Percentiles rank a stretch among this genome's conserved stretches.
These are phyloP conservation scores for Trisateles emortualis DNA, from an alignment of 2,888 invertebrate genomes.

Conservation along the genomic window DNA sequence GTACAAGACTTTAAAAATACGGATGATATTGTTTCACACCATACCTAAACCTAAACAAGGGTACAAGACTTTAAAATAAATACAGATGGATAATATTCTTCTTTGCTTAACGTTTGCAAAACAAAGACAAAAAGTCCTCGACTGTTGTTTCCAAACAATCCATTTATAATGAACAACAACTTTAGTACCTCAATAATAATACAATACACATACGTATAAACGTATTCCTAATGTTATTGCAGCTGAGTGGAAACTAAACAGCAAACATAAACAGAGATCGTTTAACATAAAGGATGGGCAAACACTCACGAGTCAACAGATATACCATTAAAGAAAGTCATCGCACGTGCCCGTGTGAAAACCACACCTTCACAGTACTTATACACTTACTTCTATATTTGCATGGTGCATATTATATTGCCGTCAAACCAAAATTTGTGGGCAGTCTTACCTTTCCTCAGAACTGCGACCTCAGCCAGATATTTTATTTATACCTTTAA, in stretches of 20 bases:
- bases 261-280: conserved; percentile 53
- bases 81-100: too few species aligned
- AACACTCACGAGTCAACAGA: conserved; percentile 60
- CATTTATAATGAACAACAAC: neutral
- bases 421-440: too few species aligned
- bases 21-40: too few species aligned
- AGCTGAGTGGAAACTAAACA: conserved; percentile 36
- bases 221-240: conserved; percentile 17
- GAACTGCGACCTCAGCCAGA: too few species aligned
- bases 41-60: too few species aligned
- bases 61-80: too few species aligned
- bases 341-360: conserved; percentile 1
- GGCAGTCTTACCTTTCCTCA: too few species aligned
- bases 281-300: conserved; percentile 50
- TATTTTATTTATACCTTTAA: too few species aligned
- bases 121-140: neutral
- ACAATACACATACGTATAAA: neutral
- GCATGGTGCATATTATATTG: too few species aligned
- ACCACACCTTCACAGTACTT: conserved; percentile 18
- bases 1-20: too few species aligned
- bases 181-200: neutral
- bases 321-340: conserved; percentile 65
- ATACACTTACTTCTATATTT: too few species aligned
- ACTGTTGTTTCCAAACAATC: neutral
- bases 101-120: too few species aligned